Percentiles rank a stretch among this genome's conserved stretches.
phyloP scores from a whole-genome alignment of 1,140 invertebrate genomes.

The Drosophila nasuta region DNA sequence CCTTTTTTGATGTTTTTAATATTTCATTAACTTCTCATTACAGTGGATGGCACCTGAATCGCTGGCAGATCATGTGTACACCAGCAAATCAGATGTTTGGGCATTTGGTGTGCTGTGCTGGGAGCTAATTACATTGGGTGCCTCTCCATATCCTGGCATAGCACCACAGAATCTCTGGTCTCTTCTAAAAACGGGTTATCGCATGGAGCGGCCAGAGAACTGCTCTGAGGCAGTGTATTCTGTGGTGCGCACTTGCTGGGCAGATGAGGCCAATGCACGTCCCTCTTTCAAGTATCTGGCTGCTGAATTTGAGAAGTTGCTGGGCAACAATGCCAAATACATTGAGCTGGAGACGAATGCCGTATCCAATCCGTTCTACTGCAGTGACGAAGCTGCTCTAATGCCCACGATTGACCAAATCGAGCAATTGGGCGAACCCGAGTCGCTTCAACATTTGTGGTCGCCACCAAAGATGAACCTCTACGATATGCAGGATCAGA shows the following conservation, averaged over 20 bases:
- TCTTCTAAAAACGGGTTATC: constrained; percentile 91
- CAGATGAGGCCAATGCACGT: constrained; percentile 89
- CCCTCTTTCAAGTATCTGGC: constrained; percentile 91
- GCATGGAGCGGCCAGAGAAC: constrained; percentile 93
- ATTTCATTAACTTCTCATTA: neutral
- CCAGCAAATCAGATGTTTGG: constrained; percentile 96
- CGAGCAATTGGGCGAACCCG: constrained; percentile 67
- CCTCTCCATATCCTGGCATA: constrained; percentile 88
- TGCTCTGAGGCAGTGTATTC: constrained; percentile 93
- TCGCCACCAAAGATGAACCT: constrained; percentile 68
- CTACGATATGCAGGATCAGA: constrained; percentile 70
- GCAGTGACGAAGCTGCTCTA: constrained; percentile 64
- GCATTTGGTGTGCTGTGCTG: constrained; percentile 95
- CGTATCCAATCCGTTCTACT: constrained; percentile 82
- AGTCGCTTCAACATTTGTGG: constrained; percentile 77
- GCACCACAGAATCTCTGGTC: constrained; percentile 92
- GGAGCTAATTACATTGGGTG: constrained; percentile 93
- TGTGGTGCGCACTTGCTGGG: constrained; percentile 93
- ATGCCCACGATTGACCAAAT: constrained; percentile 33
- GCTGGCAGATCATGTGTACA: constrained; percentile 94
- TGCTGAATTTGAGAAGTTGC: constrained; percentile 88
- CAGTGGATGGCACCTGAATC: constrained; percentile 96
- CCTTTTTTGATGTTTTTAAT: neutral
- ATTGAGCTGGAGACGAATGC: constrained; percentile 86
- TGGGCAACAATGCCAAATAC: constrained; percentile 90